Evolutionary conservation across 64 coral and sea anemone genomes (phyloP), one percentile per base, ranked within the genome.

Genomic region (Porites australiensis): DNA sequence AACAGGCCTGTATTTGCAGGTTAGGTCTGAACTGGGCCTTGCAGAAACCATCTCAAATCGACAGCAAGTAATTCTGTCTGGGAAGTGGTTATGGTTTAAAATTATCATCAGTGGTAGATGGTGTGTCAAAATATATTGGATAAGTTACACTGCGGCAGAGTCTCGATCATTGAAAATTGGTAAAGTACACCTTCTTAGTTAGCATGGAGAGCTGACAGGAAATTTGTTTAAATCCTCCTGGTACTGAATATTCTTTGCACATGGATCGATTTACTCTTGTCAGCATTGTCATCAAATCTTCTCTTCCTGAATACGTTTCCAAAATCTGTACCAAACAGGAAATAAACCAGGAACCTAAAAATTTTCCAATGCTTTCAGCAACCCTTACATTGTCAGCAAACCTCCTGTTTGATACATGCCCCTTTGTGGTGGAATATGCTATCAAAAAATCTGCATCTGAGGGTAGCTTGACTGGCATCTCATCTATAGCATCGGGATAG

Each of bases 121-220:
- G 1, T 37, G 27, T 37, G 27, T 37, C 27, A 59, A 13, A 59
- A 13, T 59, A 18, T 66, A 4, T 58, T 79, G 16, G 2, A 58
- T 18, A 57, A 19, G 50, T 15, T 50, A 21, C 4, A 8, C 43
- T 20, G 58, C 27, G 8, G 14, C 37, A 16, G 50, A 21, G 8
- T 82, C 69, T 82, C 79, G 18, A 37, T 86, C 7, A 59, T 43
- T 37, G 13, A 70, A 89, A 83, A 21, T 75, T 94, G 11, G 70
- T 73, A 58, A 97, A 97, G 50, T 94, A 97, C 7, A 97, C 58
- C 69, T 97, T 97, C 60, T 87, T 93, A 13, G 95, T 97, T 9
- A 97, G 92, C 88, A 97, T 94, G 19, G 95, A 97, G 50, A 94
- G 70, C 65, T 97, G 88, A 85, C 92, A 97, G 20, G 95, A 84